phyloP scores from a whole-genome alignment of 2,888 invertebrate genomes.

The Euzophera pinguis region DNA sequence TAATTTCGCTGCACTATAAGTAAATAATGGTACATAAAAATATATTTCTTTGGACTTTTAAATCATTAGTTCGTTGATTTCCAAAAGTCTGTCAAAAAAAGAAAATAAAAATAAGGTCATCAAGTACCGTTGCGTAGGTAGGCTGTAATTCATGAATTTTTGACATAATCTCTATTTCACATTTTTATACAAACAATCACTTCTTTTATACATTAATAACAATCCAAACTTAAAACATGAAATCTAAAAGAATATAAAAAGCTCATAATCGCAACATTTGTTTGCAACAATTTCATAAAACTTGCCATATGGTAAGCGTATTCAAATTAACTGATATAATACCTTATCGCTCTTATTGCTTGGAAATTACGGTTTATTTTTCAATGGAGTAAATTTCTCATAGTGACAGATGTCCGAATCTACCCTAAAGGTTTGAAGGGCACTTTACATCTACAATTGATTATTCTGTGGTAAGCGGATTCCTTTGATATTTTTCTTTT shows the following conservation, averaged over 20 bases:
- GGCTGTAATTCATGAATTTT: no score
- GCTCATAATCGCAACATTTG: neutral
- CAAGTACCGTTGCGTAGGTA: no score
- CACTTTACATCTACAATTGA: conserved; percentile 67
- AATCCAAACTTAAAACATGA: no score
- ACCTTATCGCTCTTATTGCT: neutral
- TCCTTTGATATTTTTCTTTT: conserved; percentile 66
- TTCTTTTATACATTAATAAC: no score
- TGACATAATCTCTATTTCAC: no score
- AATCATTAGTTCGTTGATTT: no score
- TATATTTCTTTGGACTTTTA: no score
- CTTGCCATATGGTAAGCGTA: conserved; percentile 1
- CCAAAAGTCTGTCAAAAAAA: no score
- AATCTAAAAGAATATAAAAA: neutral
- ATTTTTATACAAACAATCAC: no score
- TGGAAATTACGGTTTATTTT: neutral
- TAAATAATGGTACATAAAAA: no score
- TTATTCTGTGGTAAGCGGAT: conserved; percentile 69
- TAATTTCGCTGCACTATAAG: no score
- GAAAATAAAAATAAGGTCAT: no score
- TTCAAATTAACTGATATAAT: conserved; percentile 1
- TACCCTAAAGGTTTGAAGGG: conserved; percentile 61
- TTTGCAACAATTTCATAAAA: neutral
- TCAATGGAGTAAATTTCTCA: conserved; percentile 19
- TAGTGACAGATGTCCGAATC: conserved; percentile 68